Evolutionary conservation across 2,888 invertebrate genomes (phyloP).

Genomic region (Leptopilina myrica): DNA sequence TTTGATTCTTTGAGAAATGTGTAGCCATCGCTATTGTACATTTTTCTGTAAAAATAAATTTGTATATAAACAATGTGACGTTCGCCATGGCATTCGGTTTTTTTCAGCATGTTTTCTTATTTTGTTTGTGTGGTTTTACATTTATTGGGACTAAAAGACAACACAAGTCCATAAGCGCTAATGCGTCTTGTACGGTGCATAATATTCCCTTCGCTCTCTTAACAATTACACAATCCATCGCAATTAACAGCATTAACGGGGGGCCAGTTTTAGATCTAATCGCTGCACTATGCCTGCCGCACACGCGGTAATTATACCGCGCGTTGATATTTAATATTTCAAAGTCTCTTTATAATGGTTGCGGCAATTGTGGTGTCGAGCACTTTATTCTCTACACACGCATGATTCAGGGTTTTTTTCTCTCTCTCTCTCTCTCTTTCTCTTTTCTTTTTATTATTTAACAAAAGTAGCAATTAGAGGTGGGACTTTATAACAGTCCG

Average conservation of each 20-base stretch:
- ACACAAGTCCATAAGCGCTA: conserved; percentile 9
- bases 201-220: conserved; percentile 24
- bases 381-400: background rate
- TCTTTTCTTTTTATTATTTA: too few species aligned
- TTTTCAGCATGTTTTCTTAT: background rate
- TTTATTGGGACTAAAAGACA: background rate
- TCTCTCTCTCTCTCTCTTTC: too few species aligned
- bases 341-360: conserved; percentile 54
- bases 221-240: conserved; percentile 68
- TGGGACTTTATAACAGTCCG: too few species aligned
- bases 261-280: conserved; percentile 64
- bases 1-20: conserved; percentile 7
- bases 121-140: background rate
- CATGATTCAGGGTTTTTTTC: background rate
- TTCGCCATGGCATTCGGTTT: conserved; percentile 16
- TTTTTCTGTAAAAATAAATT: background rate
- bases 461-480: too few species aligned
- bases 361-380: conserved; percentile 42
- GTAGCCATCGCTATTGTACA: conserved; percentile 1
- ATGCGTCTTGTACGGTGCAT: conserved; percentile 14
- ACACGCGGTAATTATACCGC: conserved; percentile 59
- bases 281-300: conserved; percentile 49
- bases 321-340: conserved; percentile 65
- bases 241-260: conserved; percentile 65
- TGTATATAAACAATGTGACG: background rate